Conservation (phyloP, 2,797 vertebrate species). For the Coregonus ussuriensis region DNA sequence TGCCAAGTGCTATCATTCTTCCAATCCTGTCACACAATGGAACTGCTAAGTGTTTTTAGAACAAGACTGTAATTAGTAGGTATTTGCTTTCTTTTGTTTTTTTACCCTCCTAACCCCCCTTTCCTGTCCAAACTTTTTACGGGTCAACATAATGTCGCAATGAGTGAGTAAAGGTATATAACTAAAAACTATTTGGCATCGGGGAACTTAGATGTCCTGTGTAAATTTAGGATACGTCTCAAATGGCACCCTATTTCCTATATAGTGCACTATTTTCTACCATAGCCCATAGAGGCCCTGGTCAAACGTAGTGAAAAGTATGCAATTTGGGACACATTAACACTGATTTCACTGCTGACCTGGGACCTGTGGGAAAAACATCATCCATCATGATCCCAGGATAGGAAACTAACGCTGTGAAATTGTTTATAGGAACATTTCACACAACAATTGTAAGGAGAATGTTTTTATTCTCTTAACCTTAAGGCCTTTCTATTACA, state of each 20-base stretch:
- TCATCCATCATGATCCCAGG: slow-evolving; percentile 38
- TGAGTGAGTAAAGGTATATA: slow-evolving; percentile 27
- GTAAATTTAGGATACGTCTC: neutral
- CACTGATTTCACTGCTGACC: slow-evolving; percentile 17
- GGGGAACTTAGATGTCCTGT: slow-evolving; percentile 11
- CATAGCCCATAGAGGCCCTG: neutral
- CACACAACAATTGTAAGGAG: slow-evolving; percentile 21
- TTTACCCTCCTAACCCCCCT: slow-evolving; percentile 57
- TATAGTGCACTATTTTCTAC: neutral
- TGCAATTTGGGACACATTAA: neutral
- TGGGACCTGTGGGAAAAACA: slow-evolving; percentile 42
- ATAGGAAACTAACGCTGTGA: slow-evolving; percentile 4
- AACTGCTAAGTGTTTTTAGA: slow-evolving; percentile 51
- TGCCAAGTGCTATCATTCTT: slow-evolving; percentile 46
- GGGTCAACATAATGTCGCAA: slow-evolving; percentile 16
- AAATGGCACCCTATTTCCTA: neutral
- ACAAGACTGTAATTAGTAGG: slow-evolving; percentile 22
- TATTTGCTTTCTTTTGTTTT: slow-evolving; percentile 50
- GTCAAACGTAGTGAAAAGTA: neutral
- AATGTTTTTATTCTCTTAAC: slow-evolving; percentile 40
- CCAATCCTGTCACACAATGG: slow-evolving; percentile 58
- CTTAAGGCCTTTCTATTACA: slow-evolving; percentile 6
- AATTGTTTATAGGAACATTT: slow-evolving; percentile 34
- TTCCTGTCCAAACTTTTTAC: slow-evolving; percentile 53
- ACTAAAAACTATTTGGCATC: slow-evolving; percentile 37